phyloP scores from a whole-genome alignment of 2,888 invertebrate species.

The Mycalesis mineus region DNA sequence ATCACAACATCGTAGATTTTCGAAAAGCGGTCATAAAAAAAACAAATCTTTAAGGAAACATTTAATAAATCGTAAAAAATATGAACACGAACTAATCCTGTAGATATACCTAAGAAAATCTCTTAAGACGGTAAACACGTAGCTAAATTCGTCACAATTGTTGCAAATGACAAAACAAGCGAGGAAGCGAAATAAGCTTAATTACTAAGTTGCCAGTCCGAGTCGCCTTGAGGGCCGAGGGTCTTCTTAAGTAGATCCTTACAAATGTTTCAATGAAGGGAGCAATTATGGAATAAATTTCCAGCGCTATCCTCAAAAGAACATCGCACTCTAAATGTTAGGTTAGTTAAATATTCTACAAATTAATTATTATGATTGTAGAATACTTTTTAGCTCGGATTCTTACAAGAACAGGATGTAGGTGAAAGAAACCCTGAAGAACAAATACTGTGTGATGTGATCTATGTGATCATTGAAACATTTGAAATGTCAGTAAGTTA shows the following conservation, averaged over 20 bases:
- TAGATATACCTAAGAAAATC: neutral
- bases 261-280: constrained; percentile 62
- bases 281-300: constrained; percentile 66
- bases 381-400: no score
- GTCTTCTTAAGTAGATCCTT: constrained; percentile 61
- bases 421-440: no score
- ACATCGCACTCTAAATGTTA: constrained; percentile 38
- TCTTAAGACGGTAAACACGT: constrained; percentile 20
- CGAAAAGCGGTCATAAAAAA: no score
- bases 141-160: constrained; percentile 48
- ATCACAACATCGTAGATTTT: no score
- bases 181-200: constrained; percentile 70
- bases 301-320: constrained; percentile 52
- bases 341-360: neutral
- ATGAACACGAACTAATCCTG: neutral
- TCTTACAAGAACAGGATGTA: no score
- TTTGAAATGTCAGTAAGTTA: no score
- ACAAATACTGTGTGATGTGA: no score
- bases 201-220: constrained; percentile 67
- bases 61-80: no score
- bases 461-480: no score
- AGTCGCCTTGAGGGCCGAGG: constrained; percentile 55
- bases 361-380: no score
- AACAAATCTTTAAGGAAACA: no score
- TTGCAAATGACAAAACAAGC: constrained; percentile 60